Evolutionary conservation across 1,140 invertebrate genomes (phyloP).

Genomic region (Drosophila simulans): DNA sequence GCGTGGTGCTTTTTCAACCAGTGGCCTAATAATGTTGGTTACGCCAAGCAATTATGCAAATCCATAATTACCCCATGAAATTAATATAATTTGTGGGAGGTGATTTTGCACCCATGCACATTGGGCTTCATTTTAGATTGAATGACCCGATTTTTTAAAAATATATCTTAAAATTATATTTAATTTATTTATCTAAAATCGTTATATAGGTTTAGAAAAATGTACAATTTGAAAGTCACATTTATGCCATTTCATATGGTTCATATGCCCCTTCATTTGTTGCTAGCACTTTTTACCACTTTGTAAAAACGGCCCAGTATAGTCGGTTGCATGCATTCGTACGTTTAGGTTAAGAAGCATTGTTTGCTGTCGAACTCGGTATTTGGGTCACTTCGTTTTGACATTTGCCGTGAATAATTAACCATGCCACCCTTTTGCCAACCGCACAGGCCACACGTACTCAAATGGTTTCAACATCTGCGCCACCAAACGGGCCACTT

Average conservation of each 20-base stretch:
- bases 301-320: background rate
- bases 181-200: background rate
- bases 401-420: slow-evolving; percentile 67
- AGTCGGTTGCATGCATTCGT: slow-evolving; percentile 49
- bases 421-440: slow-evolving; percentile 28
- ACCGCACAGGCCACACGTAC: slow-evolving; percentile 56
- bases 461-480: slow-evolving; percentile 75
- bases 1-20: slow-evolving; percentile 8
- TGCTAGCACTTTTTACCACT: background rate
- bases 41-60: slow-evolving; percentile 31
- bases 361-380: slow-evolving; percentile 54
- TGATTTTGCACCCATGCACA: slow-evolving; percentile 27
- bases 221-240: no score
- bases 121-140: background rate
- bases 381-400: slow-evolving; percentile 60
- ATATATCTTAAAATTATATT: background rate
- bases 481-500: slow-evolving; percentile 63
- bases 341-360: slow-evolving; percentile 59
- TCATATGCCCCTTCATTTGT: no score
- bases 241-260: no score
- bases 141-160: background rate
- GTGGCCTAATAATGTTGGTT: slow-evolving; percentile 13
- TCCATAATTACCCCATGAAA: slow-evolving; percentile 44
- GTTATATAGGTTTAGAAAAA: no score
- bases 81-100: slow-evolving; percentile 42